These are phyloP conservation scores for Ephydatia muelleri DNA, from an alignment of 37 sponge, comb jelly and placozoan species.

Conservation along the genomic window DNA sequence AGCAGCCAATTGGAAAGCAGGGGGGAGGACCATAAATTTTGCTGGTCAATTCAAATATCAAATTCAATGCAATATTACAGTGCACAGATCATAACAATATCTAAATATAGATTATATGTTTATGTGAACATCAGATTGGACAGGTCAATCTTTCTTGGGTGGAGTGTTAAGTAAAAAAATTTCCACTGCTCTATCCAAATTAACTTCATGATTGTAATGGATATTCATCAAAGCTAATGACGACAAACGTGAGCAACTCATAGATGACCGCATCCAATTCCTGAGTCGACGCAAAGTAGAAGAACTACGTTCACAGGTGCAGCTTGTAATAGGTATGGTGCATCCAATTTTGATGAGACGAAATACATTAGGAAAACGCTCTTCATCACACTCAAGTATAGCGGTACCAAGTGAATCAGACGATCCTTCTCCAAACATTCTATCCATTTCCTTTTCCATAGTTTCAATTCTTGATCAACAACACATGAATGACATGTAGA, in stretches of 20 bases:
- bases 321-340: not conserved
- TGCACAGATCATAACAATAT: not conserved
- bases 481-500: not conserved
- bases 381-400: not conserved
- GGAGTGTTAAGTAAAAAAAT: not conserved
- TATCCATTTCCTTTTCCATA: not conserved
- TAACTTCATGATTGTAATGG: not conserved
- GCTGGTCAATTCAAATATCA: not conserved
- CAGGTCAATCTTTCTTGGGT: not conserved
- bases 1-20: not conserved
- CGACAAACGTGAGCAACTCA: not conserved
- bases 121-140: not conserved
- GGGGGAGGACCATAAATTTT: not conserved
- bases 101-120: not conserved
- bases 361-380: not conserved
- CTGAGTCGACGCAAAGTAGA: constrained; percentile 1
- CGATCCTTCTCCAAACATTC: not conserved
- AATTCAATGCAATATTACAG: not conserved
- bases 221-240: not conserved
- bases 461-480: not conserved
- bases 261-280: not conserved
- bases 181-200: not conserved
- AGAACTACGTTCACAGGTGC: not conserved
- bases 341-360: not conserved
- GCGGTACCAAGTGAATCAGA: not conserved